A percentile compares a stretch with the other conserved stretches of the same genome.
Conservation (phyloP, 2,113 vertebrate genomes). For the Toxostoma redivivum region DNA sequence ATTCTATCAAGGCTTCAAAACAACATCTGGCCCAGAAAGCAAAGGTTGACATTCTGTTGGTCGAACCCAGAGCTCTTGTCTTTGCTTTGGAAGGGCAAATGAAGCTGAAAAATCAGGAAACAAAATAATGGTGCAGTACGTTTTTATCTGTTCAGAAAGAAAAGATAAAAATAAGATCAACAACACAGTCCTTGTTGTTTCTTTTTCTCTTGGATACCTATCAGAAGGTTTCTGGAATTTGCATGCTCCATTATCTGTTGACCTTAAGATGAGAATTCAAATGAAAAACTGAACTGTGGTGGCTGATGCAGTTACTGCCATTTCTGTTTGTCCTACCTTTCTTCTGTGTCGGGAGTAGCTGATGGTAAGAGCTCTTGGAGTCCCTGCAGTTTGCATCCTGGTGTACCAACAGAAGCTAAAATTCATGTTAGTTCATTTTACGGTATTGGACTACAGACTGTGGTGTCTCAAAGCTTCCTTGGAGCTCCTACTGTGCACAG, state of each 20-base stretch:
- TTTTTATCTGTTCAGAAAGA: not conserved
- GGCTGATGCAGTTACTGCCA: not conserved
- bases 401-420: not conserved
- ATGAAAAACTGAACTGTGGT: not conserved
- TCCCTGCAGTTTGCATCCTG: not conserved
- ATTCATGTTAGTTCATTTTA: not conserved
- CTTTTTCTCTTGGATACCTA: not conserved
- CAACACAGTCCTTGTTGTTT: not conserved
- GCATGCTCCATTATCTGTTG: not conserved
- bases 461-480: not conserved
- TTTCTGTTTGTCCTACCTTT: not conserved
- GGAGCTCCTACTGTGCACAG: not conserved
- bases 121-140: not conserved
- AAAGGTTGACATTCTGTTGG: not conserved
- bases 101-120: not conserved
- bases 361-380: not conserved
- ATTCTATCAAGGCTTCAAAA: not conserved
- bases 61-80: not conserved
- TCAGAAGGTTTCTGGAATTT: not conserved
- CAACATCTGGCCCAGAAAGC: not conserved
- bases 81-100: not conserved
- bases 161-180: not conserved
- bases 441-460: not conserved
- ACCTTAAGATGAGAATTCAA: not conserved
- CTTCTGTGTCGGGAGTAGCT: not conserved